Evolutionary conservation across 2,888 invertebrate genomes (phyloP).

Genomic region (Leptodirus hochenwartii): DNA sequence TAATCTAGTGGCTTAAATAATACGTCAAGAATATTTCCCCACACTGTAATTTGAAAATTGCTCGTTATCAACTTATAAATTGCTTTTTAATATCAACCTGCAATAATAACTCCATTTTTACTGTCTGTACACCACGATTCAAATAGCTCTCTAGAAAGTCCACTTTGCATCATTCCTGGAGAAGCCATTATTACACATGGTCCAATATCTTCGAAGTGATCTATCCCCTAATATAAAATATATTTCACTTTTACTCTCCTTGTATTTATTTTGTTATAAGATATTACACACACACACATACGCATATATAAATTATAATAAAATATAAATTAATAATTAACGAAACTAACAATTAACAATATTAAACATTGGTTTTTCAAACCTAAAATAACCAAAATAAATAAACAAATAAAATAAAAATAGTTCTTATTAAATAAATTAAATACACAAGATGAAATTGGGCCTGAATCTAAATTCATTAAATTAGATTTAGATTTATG

Average conservation of each 20-base stretch:
- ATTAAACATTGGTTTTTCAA: conserved; percentile 1
- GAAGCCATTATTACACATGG: conserved; percentile 99
- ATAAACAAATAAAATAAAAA: too few species aligned
- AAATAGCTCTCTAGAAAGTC: conserved; percentile 89
- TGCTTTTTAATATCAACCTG: too few species aligned
- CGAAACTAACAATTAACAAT: not conserved
- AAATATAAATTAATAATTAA: conserved; percentile 1
- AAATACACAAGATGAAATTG: too few species aligned
- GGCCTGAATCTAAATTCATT: too few species aligned
- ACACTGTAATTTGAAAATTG: too few species aligned
- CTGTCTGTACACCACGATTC: conserved; percentile 98
- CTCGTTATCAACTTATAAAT: too few species aligned
- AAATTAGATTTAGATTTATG: too few species aligned
- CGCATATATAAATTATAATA: not conserved
- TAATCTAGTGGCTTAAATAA: too few species aligned
- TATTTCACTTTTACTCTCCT: too few species aligned
- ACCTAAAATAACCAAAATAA: too few species aligned
- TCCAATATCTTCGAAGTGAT: conserved; percentile 98
- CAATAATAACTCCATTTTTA: conserved; percentile 96
- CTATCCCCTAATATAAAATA: conserved; percentile 56
- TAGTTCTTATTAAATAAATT: too few species aligned
- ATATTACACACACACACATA: conserved; percentile 5
- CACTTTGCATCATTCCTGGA: conserved; percentile 99
- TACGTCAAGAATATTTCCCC: too few species aligned
- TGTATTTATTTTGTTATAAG: conserved; percentile 4